Conservation (phyloP, 2,888 invertebrate species). For the Drosophila peninsularis region DNA sequence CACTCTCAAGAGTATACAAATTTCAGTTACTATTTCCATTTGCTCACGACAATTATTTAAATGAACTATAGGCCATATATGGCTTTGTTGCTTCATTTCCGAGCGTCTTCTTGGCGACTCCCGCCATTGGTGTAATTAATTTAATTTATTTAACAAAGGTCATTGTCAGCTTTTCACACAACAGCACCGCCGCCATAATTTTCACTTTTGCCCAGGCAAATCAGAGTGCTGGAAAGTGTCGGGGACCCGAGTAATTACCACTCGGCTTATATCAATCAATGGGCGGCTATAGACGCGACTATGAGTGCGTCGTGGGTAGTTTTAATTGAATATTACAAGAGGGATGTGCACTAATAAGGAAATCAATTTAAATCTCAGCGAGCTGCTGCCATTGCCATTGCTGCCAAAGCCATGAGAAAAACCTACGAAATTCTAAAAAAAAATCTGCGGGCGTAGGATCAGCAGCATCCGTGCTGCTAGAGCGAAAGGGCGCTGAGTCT, state of each 20-base stretch:
- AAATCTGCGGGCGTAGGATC: conserved; percentile 81
- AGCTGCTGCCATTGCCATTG: conserved; percentile 38
- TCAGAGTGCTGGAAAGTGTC: conserved; percentile 50
- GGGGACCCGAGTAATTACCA: conserved; percentile 70
- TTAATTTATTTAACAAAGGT: conserved; percentile 69
- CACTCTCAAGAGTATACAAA: background rate
- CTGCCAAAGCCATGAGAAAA: conserved; percentile 74
- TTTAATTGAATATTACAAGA: conserved; percentile 78
- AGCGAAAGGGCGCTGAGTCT: conserved; percentile 42
- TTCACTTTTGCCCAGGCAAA: conserved; percentile 44
- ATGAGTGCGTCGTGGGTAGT: conserved; percentile 56
- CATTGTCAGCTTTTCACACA: conserved; percentile 65
- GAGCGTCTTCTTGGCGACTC: background rate
- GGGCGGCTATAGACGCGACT: conserved; percentile 33
- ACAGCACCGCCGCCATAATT: conserved; percentile 61
- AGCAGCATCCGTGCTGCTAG: conserved; percentile 30
- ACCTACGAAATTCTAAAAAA: conserved; percentile 60
- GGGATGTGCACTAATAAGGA: conserved; percentile 83
- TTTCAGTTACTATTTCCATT: background rate
- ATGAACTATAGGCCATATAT: background rate
- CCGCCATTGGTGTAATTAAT: conserved; percentile 58
- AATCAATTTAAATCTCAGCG: conserved; percentile 83
- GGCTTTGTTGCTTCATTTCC: conserved; percentile 34
- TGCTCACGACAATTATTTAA: background rate
- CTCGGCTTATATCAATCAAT: conserved; percentile 72